phyloP scores from a whole-genome alignment of 2,113 vertebrate species.

The Grammomys surdaster region DNA sequence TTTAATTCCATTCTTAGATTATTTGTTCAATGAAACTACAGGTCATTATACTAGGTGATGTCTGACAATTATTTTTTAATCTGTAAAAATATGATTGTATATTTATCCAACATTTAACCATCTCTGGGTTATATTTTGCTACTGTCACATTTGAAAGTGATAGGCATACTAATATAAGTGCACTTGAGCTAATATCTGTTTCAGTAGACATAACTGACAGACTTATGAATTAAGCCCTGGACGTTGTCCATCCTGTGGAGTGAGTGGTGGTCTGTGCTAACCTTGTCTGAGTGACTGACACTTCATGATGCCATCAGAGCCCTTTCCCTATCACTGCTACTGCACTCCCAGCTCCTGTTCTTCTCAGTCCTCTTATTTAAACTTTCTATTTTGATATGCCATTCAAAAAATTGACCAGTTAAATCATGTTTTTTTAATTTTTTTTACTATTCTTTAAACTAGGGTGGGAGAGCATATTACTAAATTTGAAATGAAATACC shows the following conservation, averaged over 20 bases:
- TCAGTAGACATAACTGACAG: not conserved
- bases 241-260: not conserved
- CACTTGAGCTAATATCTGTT: not conserved
- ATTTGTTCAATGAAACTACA: not conserved
- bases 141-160: not conserved
- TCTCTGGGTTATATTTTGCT: not conserved
- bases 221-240: not conserved
- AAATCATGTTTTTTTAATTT: not conserved
- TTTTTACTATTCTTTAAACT: not conserved
- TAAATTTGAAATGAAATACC: conserved; percentile 22
- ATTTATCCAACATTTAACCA: not conserved
- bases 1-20: not conserved
- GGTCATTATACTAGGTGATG: not conserved
- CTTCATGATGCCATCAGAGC: not conserved
- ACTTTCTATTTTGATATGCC: not conserved
- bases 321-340: not conserved
- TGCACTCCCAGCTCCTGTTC: not conserved
- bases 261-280: not conserved
- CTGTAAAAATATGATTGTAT: not conserved
- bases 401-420: not conserved
- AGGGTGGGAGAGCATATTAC: not conserved
- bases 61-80: too few species aligned
- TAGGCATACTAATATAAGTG: not conserved
- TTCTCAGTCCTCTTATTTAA: not conserved
- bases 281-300: not conserved